phyloP scores from a whole-genome alignment of 2,113 vertebrate genomes.

The Datnioides undecimradiatus region DNA sequence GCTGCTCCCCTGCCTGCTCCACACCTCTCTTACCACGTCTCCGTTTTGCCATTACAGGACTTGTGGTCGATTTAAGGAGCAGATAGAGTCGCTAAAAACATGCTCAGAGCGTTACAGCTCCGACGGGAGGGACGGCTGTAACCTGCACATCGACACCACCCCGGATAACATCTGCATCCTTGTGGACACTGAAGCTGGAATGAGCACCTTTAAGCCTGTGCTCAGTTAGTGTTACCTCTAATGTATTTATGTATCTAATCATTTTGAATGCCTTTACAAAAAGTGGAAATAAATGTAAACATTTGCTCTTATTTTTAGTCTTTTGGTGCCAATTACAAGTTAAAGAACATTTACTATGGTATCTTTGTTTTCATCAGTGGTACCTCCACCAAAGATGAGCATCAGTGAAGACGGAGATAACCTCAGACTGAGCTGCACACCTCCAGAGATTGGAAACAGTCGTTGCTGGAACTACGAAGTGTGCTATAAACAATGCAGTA shows the following conservation, averaged over 20 bases:
- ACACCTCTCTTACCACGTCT: background rate
- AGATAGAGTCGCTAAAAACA: fast-evolving
- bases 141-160: background rate
- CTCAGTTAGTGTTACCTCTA: slow-evolving; percentile 50
- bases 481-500: slow-evolving; percentile 53
- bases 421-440: slow-evolving; percentile 20
- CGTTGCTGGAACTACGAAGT: background rate
- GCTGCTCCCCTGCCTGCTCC: fast-evolving
- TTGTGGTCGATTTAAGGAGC: fast-evolving
- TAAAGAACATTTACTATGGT: background rate
- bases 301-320: background rate
- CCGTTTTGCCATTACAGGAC: slow-evolving; percentile 35
- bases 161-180: background rate
- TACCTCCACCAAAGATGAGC: background rate
- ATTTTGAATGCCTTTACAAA: background rate
- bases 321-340: background rate
- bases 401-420: fast-evolving
- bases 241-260: too few relatives aligned
- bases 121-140: slow-evolving; percentile 47
- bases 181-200: background rate
- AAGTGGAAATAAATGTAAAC: background rate
- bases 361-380: slow-evolving; percentile 31
- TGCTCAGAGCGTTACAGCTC: background rate
- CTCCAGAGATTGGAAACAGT: fast-evolving
- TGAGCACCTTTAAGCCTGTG: slow-evolving; percentile 31